phyloP scores from a whole-genome alignment of 1,140 invertebrate genomes.

The Colletes gigas region DNA sequence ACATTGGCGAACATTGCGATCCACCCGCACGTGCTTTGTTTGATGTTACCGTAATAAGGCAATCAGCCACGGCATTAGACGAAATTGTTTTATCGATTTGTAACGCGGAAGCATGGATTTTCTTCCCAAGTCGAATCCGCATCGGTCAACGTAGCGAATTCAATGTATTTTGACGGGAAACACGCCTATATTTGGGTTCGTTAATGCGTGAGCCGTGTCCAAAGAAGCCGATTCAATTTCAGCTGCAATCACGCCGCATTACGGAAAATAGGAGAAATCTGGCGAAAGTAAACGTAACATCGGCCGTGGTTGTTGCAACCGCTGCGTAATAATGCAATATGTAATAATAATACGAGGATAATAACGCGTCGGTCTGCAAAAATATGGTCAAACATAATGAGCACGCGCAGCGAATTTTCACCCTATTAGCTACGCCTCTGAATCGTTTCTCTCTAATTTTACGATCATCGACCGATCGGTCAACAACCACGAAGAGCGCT shows the following conservation, averaged over 20 bases:
- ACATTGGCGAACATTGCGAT: too few species aligned
- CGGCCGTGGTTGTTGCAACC: slow-evolving; percentile 55
- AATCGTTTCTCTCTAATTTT: slow-evolving; percentile 32
- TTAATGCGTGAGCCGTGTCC: slow-evolving; percentile 42
- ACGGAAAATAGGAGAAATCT: slow-evolving; percentile 79
- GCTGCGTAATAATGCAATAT: slow-evolving; percentile 67
- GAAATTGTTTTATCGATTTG: slow-evolving; percentile 30
- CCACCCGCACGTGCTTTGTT: background rate
- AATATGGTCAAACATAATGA: slow-evolving; percentile 1
- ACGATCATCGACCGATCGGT: slow-evolving; percentile 20
- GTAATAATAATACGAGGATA: slow-evolving; percentile 65
- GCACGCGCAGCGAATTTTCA: slow-evolving; percentile 26
- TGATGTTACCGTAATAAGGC: background rate
- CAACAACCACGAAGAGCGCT: background rate
- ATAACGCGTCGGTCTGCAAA: slow-evolving; percentile 42
- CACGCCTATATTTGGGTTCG: slow-evolving; percentile 27
- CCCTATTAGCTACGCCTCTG: slow-evolving; percentile 10
- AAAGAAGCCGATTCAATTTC: slow-evolving; percentile 73
- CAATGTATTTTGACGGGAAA: slow-evolving; percentile 10
- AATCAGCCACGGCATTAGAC: background rate
- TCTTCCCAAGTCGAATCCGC: background rate
- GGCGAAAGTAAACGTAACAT: slow-evolving; percentile 75
- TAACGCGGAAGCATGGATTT: slow-evolving; percentile 27
- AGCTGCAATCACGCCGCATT: slow-evolving; percentile 70
- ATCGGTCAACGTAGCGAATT: background rate